phyloP scores from a whole-genome alignment of 2,797 vertebrate genomes.

The Erethizon dorsatum region DNA sequence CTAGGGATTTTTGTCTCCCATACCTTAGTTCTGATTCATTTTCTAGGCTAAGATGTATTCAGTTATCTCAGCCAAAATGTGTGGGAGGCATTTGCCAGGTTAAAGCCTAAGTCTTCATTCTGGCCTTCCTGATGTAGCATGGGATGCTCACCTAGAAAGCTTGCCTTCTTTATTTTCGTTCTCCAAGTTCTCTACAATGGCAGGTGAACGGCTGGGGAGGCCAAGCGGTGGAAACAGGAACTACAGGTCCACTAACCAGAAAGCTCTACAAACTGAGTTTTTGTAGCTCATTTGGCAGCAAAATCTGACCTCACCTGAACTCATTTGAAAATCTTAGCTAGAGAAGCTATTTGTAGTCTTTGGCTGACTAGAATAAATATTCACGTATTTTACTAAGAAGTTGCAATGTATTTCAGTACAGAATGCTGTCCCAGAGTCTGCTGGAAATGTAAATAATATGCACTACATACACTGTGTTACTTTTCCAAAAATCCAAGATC shows the following conservation, averaged over 20 bases:
- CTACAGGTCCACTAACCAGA: background rate
- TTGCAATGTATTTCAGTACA: background rate
- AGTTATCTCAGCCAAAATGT: conserved; percentile 42
- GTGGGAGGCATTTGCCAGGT: background rate
- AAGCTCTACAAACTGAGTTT: conserved; percentile 32
- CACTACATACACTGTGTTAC: background rate
- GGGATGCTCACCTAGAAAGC: background rate
- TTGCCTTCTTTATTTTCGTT: background rate
- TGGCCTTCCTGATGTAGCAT: background rate
- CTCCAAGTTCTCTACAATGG: background rate
- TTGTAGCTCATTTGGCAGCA: conserved; percentile 47
- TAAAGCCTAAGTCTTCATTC: background rate
- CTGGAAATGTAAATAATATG: background rate
- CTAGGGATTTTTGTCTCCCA: conserved; percentile 22
- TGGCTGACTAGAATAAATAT: conserved; percentile 10
- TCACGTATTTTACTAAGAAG: conserved; percentile 24
- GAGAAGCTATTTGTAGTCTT: conserved; percentile 36
- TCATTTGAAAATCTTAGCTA: conserved; percentile 60
- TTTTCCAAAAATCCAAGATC: conserved; percentile 44
- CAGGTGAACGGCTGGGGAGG: background rate
- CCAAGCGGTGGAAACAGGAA: background rate
- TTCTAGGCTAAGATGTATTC: background rate
- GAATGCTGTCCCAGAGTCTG: background rate
- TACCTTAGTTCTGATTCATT: conserved; percentile 68
- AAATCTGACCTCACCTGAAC: conserved; percentile 68